Conservation (phyloP, 2,797 vertebrate genomes). For the Clarias platycephalus region DNA sequence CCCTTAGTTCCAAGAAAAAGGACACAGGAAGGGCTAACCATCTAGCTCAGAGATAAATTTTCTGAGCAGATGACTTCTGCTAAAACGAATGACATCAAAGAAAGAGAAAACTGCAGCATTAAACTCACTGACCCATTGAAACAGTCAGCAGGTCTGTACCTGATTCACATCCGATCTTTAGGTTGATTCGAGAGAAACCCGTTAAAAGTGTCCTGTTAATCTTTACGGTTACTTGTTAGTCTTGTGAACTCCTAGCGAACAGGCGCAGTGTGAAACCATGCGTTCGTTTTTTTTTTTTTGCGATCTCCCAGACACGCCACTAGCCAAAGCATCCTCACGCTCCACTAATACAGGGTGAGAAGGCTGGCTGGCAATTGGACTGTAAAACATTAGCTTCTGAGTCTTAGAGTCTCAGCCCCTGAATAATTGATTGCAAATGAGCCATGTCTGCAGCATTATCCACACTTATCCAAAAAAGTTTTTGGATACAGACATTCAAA, state of each 20-base stretch:
- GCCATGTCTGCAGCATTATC: neutral
- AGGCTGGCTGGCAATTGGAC: neutral
- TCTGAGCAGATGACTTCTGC: neutral
- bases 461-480: too few relatives aligned
- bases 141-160: too few relatives aligned
- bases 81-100: neutral
- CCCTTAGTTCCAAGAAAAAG: neutral
- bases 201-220: neutral
- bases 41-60: neutral
- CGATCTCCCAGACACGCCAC: neutral
- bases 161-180: neutral
- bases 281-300: too few relatives aligned
- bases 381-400: neutral
- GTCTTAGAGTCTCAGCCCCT: neutral
- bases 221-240: neutral
- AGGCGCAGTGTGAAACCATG: neutral
- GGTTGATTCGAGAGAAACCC: neutral
- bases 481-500: neutral
- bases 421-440: neutral
- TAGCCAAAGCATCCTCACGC: neutral
- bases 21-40: neutral
- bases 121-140: neutral
- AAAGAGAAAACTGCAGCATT: neutral
- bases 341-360: neutral
- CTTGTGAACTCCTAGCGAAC: neutral